Conservation (phyloP, 2,113 vertebrate species). For the Oreochromis niloticus region DNA sequence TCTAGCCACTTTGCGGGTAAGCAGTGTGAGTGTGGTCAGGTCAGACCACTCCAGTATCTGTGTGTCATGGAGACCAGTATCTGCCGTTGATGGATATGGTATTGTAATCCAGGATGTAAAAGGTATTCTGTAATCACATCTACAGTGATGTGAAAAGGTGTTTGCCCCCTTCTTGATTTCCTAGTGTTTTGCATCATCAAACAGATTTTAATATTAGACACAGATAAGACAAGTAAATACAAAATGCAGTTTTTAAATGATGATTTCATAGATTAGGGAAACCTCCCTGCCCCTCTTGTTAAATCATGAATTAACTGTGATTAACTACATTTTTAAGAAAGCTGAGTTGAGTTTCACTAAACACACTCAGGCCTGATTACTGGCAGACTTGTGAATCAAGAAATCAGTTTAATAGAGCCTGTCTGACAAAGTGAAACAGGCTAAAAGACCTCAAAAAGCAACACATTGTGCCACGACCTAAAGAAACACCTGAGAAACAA, state of each 20-base stretch:
- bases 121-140: slow-evolving; percentile 16
- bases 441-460: too few relatives aligned
- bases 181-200: not conserved
- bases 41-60: slow-evolving; percentile 75
- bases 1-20: slow-evolving; percentile 72
- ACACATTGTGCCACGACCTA: too few relatives aligned
- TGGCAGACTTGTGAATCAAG: not conserved
- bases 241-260: not conserved
- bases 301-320: not conserved
- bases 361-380: not conserved
- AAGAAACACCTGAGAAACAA: too few relatives aligned
- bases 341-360: not conserved
- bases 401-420: too few relatives aligned
- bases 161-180: not conserved
- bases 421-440: too few relatives aligned
- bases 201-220: not conserved
- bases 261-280: not conserved
- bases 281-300: not conserved
- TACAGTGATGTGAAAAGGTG: not conserved
- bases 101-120: slow-evolving; percentile 68
- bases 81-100: slow-evolving; percentile 63
- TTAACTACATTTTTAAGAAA: not conserved
- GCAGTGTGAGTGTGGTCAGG: slow-evolving; percentile 70
- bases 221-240: not conserved
- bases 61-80: slow-evolving; percentile 71